These are phyloP conservation scores for Antechinus stuartii DNA, from an alignment of 2,113 vertebrate genomes.

Conservation along the genomic window DNA sequence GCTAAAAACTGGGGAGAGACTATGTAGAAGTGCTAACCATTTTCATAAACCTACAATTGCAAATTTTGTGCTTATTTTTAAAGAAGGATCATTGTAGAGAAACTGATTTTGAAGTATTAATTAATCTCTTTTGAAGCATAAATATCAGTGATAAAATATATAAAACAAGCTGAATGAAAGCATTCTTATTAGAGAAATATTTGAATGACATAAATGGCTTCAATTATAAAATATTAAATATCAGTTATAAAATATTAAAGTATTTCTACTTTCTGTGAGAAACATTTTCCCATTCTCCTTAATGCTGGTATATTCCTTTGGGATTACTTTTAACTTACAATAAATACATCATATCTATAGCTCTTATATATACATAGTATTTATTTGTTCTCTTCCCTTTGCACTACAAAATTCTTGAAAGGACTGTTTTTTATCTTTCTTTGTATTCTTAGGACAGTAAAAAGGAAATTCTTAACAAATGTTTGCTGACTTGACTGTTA, in stretches of 20 bases:
- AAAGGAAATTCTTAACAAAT: not conserved
- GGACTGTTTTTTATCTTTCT: not conserved
- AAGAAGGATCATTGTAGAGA: not conserved
- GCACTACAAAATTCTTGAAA: not conserved
- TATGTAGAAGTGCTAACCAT: not conserved
- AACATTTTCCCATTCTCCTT: not conserved
- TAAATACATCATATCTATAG: not conserved
- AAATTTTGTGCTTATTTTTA: not conserved
- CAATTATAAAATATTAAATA: not conserved
- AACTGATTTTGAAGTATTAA: not conserved
- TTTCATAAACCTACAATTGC: not conserved
- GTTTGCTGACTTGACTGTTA: not conserved
- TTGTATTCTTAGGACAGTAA: not conserved
- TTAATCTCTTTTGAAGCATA: not conserved
- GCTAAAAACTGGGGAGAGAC: not conserved
- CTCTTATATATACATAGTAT: not conserved
- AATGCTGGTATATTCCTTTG: not conserved
- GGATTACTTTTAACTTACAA: not conserved
- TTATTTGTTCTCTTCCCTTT: not conserved
- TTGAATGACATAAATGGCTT: not conserved
- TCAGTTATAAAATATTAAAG: not conserved
- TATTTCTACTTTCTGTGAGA: not conserved
- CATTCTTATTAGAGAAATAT: not conserved
- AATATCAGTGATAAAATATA: not conserved
- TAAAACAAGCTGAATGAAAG: not conserved